These are phyloP conservation scores for Drosophila nikananu DNA, from an alignment of 1,140 invertebrate genomes.

Conservation along the genomic window DNA sequence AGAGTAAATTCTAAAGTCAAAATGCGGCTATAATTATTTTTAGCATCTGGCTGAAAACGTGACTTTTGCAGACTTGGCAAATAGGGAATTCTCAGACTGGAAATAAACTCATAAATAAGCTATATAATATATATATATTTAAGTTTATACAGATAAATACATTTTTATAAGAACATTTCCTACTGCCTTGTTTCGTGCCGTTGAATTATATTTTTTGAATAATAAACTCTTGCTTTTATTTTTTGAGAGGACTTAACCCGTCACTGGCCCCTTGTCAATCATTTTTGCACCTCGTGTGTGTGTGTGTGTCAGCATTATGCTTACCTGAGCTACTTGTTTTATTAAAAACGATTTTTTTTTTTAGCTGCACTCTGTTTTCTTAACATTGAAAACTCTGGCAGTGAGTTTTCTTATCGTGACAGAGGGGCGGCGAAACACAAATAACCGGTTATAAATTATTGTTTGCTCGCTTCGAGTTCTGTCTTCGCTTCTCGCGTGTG, in stretches of 20 bases:
- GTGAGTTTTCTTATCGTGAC: conserved; percentile 56
- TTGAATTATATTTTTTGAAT: too few relatives aligned
- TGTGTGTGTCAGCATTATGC: conserved; percentile 1
- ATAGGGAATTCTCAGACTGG: neutral
- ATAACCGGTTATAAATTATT: conserved; percentile 70
- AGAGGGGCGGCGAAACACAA: conserved; percentile 27
- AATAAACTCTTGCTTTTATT: conserved; percentile 1
- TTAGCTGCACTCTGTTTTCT: conserved; percentile 37
- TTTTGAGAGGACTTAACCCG: neutral
- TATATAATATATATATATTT: neutral
- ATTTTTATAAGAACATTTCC: neutral
- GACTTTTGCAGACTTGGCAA: neutral
- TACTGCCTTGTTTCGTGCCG: too few relatives aligned
- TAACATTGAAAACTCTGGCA: conserved; percentile 21
- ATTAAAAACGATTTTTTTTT: conserved; percentile 3
- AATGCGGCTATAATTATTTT: neutral
- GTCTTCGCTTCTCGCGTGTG: conserved; percentile 30
- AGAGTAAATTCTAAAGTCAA: neutral
- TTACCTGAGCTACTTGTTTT: neutral
- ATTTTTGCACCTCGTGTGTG: conserved; percentile 43
- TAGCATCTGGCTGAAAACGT: neutral
- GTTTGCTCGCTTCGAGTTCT: conserved; percentile 51
- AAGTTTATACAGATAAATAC: too few relatives aligned
- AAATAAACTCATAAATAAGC: neutral
- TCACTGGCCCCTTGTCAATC: conserved; percentile 19